Evolutionary conservation across 2,113 vertebrate species (phyloP), one percentile per base, ranked within the genome.

Genomic region (Tyrannus savana): DNA sequence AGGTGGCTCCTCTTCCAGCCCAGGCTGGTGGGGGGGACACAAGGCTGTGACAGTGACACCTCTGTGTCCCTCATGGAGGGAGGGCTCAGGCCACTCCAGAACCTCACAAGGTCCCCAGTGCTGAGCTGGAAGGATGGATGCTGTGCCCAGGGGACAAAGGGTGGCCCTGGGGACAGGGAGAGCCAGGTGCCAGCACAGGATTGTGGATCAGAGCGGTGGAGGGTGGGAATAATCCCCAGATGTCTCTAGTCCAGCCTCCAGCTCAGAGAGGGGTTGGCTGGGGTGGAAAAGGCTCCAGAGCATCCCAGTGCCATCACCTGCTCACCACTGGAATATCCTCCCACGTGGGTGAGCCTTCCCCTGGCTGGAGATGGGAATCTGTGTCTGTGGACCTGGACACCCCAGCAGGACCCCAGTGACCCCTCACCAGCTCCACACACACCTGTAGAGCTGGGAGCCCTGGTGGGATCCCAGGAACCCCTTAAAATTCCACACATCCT

Each of bases 321-420:
- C 80, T 53, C 3, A 2, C 11, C 3, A 1, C 37, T 4, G 1
- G 31, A n/a, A 87, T 59, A 64, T 25, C 62, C 30, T 62, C 19
- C 10, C 2, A 9, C 18, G 14, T 13, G 18, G 39, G 27, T 1
- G 6, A 80, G 16, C 16, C 71, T 49, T 31, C 37, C 67, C 60
- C 35, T 5, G 2, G 23, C n/a, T 15, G 8, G 47, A 22, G 56
- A 30, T 39, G 41, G 46, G 46, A 41, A 60, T 23, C 60, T 37
- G 31, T 46, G 13, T 27, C 55, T 24, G 5, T 7, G 30, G 52
- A 75, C 23, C 17, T 46, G 39, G 64, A 33, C 2, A 5, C 22
- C 2, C 22, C 37, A 18, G 42, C 12, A 0, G 0, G 58, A 73
- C 14, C 28, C 28, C 62, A 28, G 0, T 3, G 46, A 35, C 39